Conservation (phyloP, 1,140 invertebrate genomes). For the Heterodera carotae region DNA sequence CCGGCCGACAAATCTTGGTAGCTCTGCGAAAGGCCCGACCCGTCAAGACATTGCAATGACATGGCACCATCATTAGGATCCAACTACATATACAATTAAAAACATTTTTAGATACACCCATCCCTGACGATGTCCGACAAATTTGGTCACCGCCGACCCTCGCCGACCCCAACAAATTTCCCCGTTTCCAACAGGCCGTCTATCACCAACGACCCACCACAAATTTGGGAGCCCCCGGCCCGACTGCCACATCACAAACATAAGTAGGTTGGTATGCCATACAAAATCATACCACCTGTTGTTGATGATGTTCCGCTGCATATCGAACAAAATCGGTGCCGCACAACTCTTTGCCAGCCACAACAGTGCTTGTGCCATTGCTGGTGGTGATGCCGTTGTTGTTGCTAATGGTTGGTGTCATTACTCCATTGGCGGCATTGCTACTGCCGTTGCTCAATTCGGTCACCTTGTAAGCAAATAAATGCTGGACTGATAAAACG, state of each 20-base stretch:
- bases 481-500: too few species aligned
- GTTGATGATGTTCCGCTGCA: not conserved
- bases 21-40: conserved; percentile 34
- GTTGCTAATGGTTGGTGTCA: not conserved
- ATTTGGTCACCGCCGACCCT: too few species aligned
- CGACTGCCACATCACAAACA: not conserved
- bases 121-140: not conserved
- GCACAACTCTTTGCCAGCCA: not conserved
- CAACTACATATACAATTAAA: not conserved
- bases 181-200: too few species aligned
- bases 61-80: not conserved
- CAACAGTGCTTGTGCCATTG: not conserved
- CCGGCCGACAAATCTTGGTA: conserved; percentile 45
- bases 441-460: not conserved
- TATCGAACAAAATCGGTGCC: conserved; percentile 1
- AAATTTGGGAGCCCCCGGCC: too few species aligned
- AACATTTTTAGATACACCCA: not conserved
- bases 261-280: too few species aligned
- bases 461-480: not conserved
- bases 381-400: not conserved
- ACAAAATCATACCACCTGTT: conserved; percentile 6
- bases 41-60: conserved; percentile 13
- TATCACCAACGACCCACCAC: too few species aligned
- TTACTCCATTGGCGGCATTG: too few species aligned
- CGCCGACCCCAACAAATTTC: too few species aligned